Percentiles rank a stretch among this genome's conserved stretches.
Evolutionary conservation across 1,140 invertebrate genomes (phyloP).

Genomic region (Drosophila setifemur): DNA sequence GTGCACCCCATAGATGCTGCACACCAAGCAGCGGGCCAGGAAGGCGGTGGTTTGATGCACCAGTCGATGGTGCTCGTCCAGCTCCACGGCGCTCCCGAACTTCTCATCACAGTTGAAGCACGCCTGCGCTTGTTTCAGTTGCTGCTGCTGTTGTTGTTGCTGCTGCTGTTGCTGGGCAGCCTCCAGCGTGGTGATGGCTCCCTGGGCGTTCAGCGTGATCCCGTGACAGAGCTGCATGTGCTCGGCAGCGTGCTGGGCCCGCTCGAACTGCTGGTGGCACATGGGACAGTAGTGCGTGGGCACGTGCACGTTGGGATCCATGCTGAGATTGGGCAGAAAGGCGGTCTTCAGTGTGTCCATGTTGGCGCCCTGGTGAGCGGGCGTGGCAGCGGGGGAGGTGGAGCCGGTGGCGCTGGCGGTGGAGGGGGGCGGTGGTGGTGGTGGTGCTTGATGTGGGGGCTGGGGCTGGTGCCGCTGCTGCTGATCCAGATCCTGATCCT

Average conservation of each 20-base stretch:
- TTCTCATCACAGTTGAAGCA: constrained; percentile 79
- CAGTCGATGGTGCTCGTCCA: constrained; percentile 76
- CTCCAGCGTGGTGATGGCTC: constrained; percentile 56
- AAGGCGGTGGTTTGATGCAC: constrained; percentile 71
- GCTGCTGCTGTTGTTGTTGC: constrained; percentile 56
- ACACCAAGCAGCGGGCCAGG: constrained; percentile 70
- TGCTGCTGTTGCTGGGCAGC: constrained; percentile 50
- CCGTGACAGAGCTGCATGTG: constrained; percentile 79
- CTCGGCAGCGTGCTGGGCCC: constrained; percentile 64
- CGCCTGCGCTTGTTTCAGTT: constrained; percentile 60
- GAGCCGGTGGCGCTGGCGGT: constrained; percentile 34
- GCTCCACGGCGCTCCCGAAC: constrained; percentile 64
- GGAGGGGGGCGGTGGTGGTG: constrained; percentile 34
- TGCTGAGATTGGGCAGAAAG: constrained; percentile 79
- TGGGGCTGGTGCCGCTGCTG: constrained; percentile 42
- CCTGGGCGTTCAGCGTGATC: constrained; percentile 55
- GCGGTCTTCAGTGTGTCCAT: constrained; percentile 80
- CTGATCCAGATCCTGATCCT: constrained; percentile 56
- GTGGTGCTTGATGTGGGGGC: constrained; percentile 35
- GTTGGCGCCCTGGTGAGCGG: constrained; percentile 61
- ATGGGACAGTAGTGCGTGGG: constrained; percentile 72
- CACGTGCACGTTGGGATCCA: constrained; percentile 68
- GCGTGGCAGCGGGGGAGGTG: constrained; percentile 35
- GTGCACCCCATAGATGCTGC: constrained; percentile 73
- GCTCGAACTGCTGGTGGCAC: constrained; percentile 76